A percentile compares a stretch with the other conserved stretches of the same genome.
Evolutionary conservation across 2,113 vertebrate genomes (phyloP).

Genomic region (Elaphurus davidianus): DNA sequence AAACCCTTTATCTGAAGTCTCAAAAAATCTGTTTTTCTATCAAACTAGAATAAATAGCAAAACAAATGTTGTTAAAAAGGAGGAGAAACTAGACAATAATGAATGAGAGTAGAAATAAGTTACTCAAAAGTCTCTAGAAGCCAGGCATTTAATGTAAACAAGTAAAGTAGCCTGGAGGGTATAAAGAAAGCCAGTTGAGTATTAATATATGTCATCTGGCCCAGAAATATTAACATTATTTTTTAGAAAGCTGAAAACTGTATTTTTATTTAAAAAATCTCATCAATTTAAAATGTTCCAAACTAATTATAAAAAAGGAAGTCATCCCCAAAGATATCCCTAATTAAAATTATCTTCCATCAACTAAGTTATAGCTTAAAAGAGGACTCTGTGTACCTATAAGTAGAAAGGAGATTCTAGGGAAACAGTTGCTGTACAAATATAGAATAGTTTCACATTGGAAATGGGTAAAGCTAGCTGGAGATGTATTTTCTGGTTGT

Average conservation of each 20-base stretch:
- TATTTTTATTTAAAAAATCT: constrained; percentile 23
- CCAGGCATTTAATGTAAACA: neutral
- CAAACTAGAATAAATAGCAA: constrained; percentile 16
- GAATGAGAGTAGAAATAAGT: neutral
- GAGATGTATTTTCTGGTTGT: neutral
- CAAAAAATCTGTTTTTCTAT: constrained; percentile 13
- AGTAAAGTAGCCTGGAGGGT: neutral
- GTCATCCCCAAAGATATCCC: neutral
- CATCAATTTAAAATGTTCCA: neutral
- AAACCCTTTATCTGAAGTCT: neutral
- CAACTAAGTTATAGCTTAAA: neutral
- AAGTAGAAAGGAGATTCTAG: neutral
- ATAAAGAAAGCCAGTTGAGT: neutral
- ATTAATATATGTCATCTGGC: neutral
- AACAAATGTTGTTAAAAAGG: neutral
- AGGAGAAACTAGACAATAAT: constrained; percentile 8
- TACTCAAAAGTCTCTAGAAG: neutral
- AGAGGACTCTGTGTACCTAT: neutral
- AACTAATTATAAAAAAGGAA: neutral
- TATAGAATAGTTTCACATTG: neutral
- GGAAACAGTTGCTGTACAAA: neutral
- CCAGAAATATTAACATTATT: neutral
- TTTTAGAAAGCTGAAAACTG: neutral
- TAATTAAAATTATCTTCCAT: constrained; percentile 36
- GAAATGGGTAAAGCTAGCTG: neutral